Percentiles rank a stretch among this genome's conserved stretches.
Evolutionary conservation across 2,797 vertebrate species (phyloP).

Genomic region (Pempheris klunzingeri): DNA sequence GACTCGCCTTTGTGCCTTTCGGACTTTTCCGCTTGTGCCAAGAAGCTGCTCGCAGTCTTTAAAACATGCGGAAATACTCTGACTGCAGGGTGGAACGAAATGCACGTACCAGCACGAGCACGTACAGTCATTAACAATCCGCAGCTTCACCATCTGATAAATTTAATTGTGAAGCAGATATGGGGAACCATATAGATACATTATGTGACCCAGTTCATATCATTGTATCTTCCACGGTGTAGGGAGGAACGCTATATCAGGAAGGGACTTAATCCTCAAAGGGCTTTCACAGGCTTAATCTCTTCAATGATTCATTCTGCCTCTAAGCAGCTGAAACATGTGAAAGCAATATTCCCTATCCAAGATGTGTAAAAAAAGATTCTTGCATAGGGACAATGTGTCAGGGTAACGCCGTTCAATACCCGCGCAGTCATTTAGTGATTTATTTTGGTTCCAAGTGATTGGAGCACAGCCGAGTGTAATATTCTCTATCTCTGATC

Average conservation of each 20-base stretch:
- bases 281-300: conserved; percentile 78
- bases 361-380: conserved; percentile 51
- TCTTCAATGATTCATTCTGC: conserved; percentile 81
- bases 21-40: not conserved
- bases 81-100: conserved; percentile 4
- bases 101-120: not conserved
- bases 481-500: conserved; percentile 43
- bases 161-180: conserved; percentile 43
- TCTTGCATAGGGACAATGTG: conserved; percentile 44
- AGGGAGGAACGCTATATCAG: conserved; percentile 65
- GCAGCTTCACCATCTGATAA: conserved; percentile 48
- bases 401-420: conserved; percentile 40
- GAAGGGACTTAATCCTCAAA: conserved; percentile 79
- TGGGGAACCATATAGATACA: conserved; percentile 42
- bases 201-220: conserved; percentile 69
- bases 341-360: conserved; percentile 77
- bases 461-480: conserved; percentile 19
- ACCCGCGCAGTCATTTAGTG: conserved; percentile 28
- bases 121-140: conserved; percentile 27
- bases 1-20: too few species aligned
- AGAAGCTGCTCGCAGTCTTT: not conserved
- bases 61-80: not conserved
- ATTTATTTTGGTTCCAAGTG: conserved; percentile 40
- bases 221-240: conserved; percentile 59
- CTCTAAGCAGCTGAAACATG: conserved; percentile 78